Percentiles rank a stretch among this genome's conserved stretches.
Evolutionary conservation across 2,113 vertebrate species (phyloP).

Genomic region (Pavo muticus): DNA sequence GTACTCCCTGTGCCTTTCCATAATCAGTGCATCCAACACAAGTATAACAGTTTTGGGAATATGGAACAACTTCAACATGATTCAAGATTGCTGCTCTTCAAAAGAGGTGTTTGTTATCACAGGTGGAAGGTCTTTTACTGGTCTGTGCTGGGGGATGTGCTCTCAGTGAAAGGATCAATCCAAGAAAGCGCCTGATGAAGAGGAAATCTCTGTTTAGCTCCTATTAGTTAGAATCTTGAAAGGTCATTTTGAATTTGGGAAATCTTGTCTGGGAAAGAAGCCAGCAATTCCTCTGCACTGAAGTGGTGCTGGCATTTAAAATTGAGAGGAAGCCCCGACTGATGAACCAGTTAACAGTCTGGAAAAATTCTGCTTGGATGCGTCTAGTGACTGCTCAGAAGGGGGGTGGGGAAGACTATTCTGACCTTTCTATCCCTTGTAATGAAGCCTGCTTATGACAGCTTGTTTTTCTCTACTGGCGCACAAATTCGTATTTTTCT

Average conservation of each 20-base stretch:
- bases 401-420: background rate
- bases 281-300: slow-evolving; percentile 49
- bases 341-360: slow-evolving; percentile 43
- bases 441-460: background rate
- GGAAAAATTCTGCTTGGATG: slow-evolving; percentile 63
- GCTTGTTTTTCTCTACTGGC: slow-evolving; percentile 36
- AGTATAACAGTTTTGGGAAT: background rate
- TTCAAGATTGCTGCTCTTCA: background rate
- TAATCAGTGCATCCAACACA: background rate
- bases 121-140: background rate
- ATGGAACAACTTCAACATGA: background rate
- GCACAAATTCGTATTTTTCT: slow-evolving; percentile 23
- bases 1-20: background rate
- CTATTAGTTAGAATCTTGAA: slow-evolving; percentile 54
- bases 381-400: background rate
- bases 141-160: background rate
- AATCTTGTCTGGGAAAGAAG: slow-evolving; percentile 58
- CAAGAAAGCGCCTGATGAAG: slow-evolving; percentile 24
- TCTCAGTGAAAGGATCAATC: slow-evolving; percentile 45
- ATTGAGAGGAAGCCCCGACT: background rate
- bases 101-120: slow-evolving; percentile 14
- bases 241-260: slow-evolving; percentile 66
- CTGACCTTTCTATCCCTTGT: slow-evolving; percentile 46
- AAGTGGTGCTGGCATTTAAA: slow-evolving; percentile 59
- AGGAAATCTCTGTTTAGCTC: slow-evolving; percentile 61